Base-by-base conservation (phyloP, 2,113 vertebrate genomes). In the Collichthys lucidus region DNA sequence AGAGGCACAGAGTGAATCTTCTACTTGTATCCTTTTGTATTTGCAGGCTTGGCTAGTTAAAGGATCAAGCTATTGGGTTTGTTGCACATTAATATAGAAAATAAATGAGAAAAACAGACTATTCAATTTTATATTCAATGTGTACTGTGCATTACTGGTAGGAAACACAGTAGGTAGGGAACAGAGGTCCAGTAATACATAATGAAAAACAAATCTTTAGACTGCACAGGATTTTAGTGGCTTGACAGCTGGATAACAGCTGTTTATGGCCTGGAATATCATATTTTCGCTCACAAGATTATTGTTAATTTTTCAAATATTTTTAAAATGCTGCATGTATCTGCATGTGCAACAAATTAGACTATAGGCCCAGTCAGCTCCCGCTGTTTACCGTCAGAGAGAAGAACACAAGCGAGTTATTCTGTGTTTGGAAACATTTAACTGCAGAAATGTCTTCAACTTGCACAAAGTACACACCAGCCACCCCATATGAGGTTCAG, bases 221-320 rank as follows among this genome's bases (percentile, higher is more conserved):
- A 29, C 6, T 61, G 14, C 4, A 29, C 5, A 55, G 40, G 47
- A 66, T 73, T 63, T 20, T 12, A 53, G 47, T 29, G 14, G 31
- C 71, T 26, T 76, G 44, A 70, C 24, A 71, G 79, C 20, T 56
- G 17, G 52, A 60, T 67, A 72, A 50, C 50, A 26, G 42, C 29
- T 46, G 14, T 0, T 61, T 49, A 80, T 60, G 50, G 8, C 22
- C 20, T 67, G 2, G 15, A 49, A 50, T 74, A 50, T 16, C 17
- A 49, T n/a, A 22, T 22, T 47, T 77, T 35, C 7, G 9, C 40
- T 22, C 4, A 57, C 12, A 57, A 35, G 20, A 57, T 31, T 24
- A 60, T 46, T 26, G 52, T 35, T 4, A 14, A 15, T 60, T 50
- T 56, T 68, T 24, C 14, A 8, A 31, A 24, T 67, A 57, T 50